Percentiles rank a stretch among this genome's conserved stretches.
Evolutionary conservation across 1,140 invertebrate genomes (phyloP).

Genomic region (Oreohelix idahoensis): DNA sequence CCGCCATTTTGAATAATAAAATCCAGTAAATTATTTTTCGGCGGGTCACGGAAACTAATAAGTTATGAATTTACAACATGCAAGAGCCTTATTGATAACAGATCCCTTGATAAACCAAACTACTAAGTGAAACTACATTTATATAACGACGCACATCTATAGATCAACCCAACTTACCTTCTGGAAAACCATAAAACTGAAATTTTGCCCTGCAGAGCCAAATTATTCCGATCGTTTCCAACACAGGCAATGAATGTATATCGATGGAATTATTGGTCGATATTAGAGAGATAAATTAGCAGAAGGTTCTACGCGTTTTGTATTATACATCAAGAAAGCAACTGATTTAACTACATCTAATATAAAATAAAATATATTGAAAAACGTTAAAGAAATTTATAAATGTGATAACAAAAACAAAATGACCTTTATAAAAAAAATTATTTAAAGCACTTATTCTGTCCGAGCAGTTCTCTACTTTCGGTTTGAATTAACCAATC

Average conservation of each 20-base stretch:
- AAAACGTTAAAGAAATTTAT: too few species aligned
- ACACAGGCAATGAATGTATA: not conserved
- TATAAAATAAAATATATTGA: too few species aligned
- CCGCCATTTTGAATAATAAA: constrained; percentile 38
- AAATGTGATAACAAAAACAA: not conserved
- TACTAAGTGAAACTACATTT: not conserved
- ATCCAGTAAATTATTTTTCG: constrained; percentile 23
- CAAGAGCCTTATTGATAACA: not conserved
- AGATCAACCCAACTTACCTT: not conserved
- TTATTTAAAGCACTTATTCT: not conserved
- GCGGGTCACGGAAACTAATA: constrained; percentile 31
- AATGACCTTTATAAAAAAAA: not conserved
- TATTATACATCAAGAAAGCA: too few species aligned
- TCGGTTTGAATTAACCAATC: not conserved
- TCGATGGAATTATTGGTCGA: not conserved
- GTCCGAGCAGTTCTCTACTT: not conserved
- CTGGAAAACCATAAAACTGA: not conserved
- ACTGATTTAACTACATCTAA: too few species aligned
- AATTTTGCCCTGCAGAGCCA: not conserved
- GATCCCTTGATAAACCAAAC: not conserved
- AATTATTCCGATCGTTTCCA: constrained; percentile 25
- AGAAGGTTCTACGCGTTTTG: not conserved
- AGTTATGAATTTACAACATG: not conserved
- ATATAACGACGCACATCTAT: not conserved
- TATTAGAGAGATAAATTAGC: not conserved